Percentiles rank a stretch among this genome's conserved stretches.
These are phyloP conservation scores for Sussaba pulchella DNA, from an alignment of 2,888 invertebrate genomes.

Conservation along the genomic window DNA sequence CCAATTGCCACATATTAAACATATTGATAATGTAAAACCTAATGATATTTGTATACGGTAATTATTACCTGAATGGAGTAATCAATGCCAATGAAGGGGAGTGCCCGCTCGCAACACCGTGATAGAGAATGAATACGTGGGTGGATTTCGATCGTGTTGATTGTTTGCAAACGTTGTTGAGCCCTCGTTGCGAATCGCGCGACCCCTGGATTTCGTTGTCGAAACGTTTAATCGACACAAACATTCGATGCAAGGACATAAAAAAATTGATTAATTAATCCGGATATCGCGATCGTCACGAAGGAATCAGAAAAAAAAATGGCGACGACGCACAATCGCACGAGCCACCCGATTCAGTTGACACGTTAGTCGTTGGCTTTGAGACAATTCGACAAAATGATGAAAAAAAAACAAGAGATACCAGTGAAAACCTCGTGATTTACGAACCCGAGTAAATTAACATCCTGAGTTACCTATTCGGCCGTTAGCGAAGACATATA, in stretches of 20 bases:
- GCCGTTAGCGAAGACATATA: slow-evolving; percentile 77
- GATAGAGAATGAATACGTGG: slow-evolving; percentile 62
- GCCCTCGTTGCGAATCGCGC: slow-evolving; percentile 26
- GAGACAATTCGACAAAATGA: slow-evolving; percentile 57
- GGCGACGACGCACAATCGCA: slow-evolving; percentile 1
- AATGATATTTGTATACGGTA: slow-evolving; percentile 84
- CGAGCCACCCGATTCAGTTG: slow-evolving; percentile 29
- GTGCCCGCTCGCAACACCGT: slow-evolving; percentile 78
- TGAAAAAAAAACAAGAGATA: slow-evolving; percentile 43
- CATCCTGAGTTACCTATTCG: slow-evolving; percentile 83
- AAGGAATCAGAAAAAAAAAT: slow-evolving; percentile 22
- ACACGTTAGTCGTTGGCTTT: slow-evolving; percentile 67
- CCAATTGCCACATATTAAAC: slow-evolving; percentile 67
- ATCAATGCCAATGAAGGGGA: slow-evolving; percentile 75
- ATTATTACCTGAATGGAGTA: slow-evolving; percentile 71
- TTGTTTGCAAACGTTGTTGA: slow-evolving; percentile 48
- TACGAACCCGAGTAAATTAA: slow-evolving; percentile 79
- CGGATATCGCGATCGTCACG: slow-evolving; percentile 7
- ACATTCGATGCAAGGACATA: slow-evolving; percentile 30
- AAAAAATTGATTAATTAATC: slow-evolving; percentile 4
- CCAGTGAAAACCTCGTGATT: slow-evolving; percentile 64
- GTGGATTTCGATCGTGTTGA: slow-evolving; percentile 39
- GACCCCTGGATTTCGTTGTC: not conserved
- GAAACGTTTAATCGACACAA: slow-evolving; percentile 10
- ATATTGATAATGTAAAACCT: slow-evolving; percentile 71